phyloP scores from a whole-genome alignment of 2,797 vertebrate species.

The Chaetodon trifasciatus region DNA sequence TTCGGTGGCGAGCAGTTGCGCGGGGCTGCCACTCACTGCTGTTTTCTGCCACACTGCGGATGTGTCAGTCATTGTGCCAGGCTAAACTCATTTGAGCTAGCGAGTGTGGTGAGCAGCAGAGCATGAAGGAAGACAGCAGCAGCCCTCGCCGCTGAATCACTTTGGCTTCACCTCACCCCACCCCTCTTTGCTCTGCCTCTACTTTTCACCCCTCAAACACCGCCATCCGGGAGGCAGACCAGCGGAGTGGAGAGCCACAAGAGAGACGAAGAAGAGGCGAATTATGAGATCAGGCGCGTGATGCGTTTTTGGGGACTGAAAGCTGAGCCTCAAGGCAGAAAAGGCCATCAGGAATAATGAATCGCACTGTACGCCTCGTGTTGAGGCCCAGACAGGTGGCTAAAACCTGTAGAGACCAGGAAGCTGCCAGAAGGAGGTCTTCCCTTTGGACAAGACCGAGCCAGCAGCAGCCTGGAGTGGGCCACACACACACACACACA shows the following conservation, averaged over 20 bases:
- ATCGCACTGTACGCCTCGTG: not conserved
- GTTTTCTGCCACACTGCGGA: constrained; percentile 51
- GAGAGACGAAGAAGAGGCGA: not conserved
- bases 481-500: constrained; percentile 31
- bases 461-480: constrained; percentile 7
- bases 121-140: constrained; percentile 56
- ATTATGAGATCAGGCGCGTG: constrained; percentile 2
- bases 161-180: constrained; percentile 25
- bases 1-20: constrained; percentile 14
- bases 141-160: constrained; percentile 27
- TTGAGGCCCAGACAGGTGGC: not conserved
- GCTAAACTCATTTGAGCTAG: constrained; percentile 54
- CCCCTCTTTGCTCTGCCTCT: not conserved
- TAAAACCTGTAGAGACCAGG: constrained; percentile 24
- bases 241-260: not conserved
- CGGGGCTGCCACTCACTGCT: constrained; percentile 53
- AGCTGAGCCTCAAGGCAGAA: constrained; percentile 1
- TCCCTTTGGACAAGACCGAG: constrained; percentile 8
- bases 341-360: constrained; percentile 6
- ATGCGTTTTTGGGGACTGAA: constrained; percentile 12
- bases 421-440: constrained; percentile 39
- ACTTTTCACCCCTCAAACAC: constrained; percentile 22
- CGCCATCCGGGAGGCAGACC: constrained; percentile 1
- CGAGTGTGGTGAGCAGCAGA: constrained; percentile 52
- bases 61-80: constrained; percentile 62